A percentile compares a stretch with the other conserved stretches of the same genome.
These are phyloP conservation scores for Phasia obesa DNA, from an alignment of 2,888 invertebrate genomes.

Conservation along the genomic window DNA sequence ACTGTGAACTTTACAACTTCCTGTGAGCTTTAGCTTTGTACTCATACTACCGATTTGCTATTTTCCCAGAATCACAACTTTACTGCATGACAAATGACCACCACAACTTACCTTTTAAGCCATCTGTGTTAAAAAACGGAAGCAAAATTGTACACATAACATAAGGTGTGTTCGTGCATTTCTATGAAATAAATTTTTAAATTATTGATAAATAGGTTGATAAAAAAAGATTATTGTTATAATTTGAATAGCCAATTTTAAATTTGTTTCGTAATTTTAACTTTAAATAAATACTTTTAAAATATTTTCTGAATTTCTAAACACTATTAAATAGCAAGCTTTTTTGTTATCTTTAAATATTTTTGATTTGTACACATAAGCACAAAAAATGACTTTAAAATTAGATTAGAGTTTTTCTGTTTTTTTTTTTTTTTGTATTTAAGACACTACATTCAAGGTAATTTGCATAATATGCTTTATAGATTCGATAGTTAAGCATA, in stretches of 20 bases:
- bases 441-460: constrained; percentile 72
- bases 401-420: constrained; percentile 6
- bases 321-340: constrained; percentile 69
- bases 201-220: too few species aligned
- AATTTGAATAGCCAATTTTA: not conserved
- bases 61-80: too few species aligned
- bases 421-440: constrained; percentile 34
- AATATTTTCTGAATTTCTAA: constrained; percentile 49
- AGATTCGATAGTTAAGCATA: constrained; percentile 63
- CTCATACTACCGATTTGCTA: too few species aligned
- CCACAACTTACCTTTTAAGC: too few species aligned
- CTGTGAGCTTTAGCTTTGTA: too few species aligned
- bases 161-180: not conserved
- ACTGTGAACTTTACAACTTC: too few species aligned
- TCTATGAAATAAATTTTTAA: not conserved
- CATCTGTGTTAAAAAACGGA: too few species aligned
- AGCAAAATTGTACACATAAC: not conserved
- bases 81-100: too few species aligned
- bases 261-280: not conserved
- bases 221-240: not conserved
- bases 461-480: constrained; percentile 67
- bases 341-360: constrained; percentile 33
- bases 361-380: constrained; percentile 64
- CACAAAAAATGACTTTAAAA: constrained; percentile 59
- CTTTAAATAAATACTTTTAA: not conserved